Base-by-base conservation (phyloP, 2,797 vertebrate genomes). In the Cichlasoma orientale region DNA sequence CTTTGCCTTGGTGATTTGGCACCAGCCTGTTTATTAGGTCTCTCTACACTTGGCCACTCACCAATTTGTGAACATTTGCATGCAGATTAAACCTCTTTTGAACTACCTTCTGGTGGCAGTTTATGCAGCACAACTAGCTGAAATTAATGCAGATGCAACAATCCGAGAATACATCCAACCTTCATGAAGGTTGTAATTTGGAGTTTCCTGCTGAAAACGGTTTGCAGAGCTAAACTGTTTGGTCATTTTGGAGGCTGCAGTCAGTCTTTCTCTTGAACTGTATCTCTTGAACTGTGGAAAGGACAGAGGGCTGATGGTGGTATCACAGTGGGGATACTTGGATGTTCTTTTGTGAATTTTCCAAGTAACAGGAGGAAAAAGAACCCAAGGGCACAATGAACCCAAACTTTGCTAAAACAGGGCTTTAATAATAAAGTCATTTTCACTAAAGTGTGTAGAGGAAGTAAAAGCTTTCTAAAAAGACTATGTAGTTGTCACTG, bases 1-100 rank as follows among this genome's bases (percentile, higher is more conserved):
- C n/a, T 59, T 58, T 19, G 63, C 25, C 10, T 68, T 41, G 50
- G 41, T 68, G 63, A 50, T 68, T 68, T 50, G 25, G 25, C 44
- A 31, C 44, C 44, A 68, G 27, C 44, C 63, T 68, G 18, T 68
- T 68, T 68, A 68, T 50, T 36, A 27, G 4, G 55, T 21, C 75
- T 58, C n/a, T 2, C 47, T 38, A 70, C 36, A 69, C 36, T 58
- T 75, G 56, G 47, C 58, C 38, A 44, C 33, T 74, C 21, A 59
- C 54, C 21, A 57, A 55, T 66, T 14, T 79, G 57, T 66, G 27
- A 56, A 77, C 23, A 66, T 82, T 77, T 58, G 58, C 53, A 50
- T 73, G 52, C 56, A 71, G 16, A 77, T 23, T 52, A n/a, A 63
- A 27, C 18, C 16, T 7, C 3, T 21, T 56, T 61, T 74, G 7